These are phyloP conservation scores for Pseudomugil gertrudae DNA, from an alignment of 2,797 vertebrate genomes.

Conservation along the genomic window DNA sequence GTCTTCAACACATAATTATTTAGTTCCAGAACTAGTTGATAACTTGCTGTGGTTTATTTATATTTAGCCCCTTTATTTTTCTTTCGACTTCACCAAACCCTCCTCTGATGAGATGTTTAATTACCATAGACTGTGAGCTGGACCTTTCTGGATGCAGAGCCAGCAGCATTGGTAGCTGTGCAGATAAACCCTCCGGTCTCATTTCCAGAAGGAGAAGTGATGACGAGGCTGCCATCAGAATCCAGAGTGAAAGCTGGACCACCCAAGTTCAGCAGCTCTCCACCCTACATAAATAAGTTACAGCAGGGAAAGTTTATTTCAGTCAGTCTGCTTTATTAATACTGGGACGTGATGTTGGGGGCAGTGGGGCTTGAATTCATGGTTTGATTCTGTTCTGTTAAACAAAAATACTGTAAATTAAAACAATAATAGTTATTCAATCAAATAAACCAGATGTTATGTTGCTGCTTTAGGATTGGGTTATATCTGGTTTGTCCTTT, in stretches of 20 bases:
- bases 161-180: conserved; percentile 91
- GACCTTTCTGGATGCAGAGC: conserved; percentile 89
- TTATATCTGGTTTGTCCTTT: conserved; percentile 3
- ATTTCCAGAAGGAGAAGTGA: conserved; percentile 86
- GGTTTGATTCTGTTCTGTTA: conserved; percentile 5
- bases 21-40: neutral
- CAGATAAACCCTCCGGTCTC: conserved; percentile 93
- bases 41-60: neutral
- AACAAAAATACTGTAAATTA: conserved; percentile 4
- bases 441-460: conserved; percentile 20
- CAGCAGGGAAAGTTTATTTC: conserved; percentile 49
- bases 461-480: neutral
- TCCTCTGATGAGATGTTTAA: conserved; percentile 31
- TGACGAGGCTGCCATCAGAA: conserved; percentile 88
- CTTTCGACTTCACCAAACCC: neutral
- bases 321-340: conserved; percentile 42
- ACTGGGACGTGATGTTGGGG: conserved; percentile 13
- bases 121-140: conserved; percentile 97
- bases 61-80: neutral
- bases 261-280: conserved; percentile 84
- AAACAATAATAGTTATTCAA: neutral
- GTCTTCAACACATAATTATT: too few species aligned
- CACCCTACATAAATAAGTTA: conserved; percentile 82
- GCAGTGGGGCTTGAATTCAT: conserved; percentile 18
- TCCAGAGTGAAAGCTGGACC: conserved; percentile 81